Conservation (phyloP, 2,888 invertebrate genomes). For the Drosophila atroscutellata region DNA sequence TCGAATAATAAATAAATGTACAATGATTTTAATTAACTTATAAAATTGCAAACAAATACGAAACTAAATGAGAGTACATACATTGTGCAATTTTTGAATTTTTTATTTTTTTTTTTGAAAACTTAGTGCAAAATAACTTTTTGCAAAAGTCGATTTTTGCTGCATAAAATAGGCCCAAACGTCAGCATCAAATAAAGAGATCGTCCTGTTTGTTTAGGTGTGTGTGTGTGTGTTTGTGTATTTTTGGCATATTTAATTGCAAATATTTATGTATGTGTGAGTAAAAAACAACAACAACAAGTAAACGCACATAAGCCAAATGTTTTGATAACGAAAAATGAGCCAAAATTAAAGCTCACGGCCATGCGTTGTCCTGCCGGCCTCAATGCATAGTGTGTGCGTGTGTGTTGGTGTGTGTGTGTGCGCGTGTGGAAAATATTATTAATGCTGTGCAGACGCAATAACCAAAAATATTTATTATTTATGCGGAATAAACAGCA, state of each 20-base stretch:
- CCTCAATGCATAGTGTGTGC: conserved; percentile 51
- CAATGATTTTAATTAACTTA: neutral
- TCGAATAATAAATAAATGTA: too few relatives aligned
- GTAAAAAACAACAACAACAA: conserved; percentile 57
- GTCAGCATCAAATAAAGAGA: conserved; percentile 19
- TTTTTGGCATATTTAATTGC: conserved; percentile 74
- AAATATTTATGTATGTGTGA: conserved; percentile 62
- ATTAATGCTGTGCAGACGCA: conserved; percentile 80
- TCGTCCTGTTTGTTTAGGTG: conserved; percentile 18
- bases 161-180: conserved; percentile 6
- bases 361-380: conserved; percentile 52
- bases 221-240: conserved; percentile 14
- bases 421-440: conserved; percentile 62
- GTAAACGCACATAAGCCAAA: conserved; percentile 56
- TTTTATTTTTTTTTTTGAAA: conserved; percentile 1
- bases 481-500: conserved; percentile 80
- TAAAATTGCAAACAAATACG: neutral
- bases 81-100: conserved; percentile 8
- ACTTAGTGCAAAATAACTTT: neutral
- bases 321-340: conserved; percentile 78
- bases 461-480: conserved; percentile 80
- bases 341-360: conserved; percentile 77
- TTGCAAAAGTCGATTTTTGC: conserved; percentile 1
- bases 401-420: conserved; percentile 4
- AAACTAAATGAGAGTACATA: neutral